Evolutionary conservation across 2,113 vertebrate species (phyloP).

Genomic region (Hippopotamus amphibius): DNA sequence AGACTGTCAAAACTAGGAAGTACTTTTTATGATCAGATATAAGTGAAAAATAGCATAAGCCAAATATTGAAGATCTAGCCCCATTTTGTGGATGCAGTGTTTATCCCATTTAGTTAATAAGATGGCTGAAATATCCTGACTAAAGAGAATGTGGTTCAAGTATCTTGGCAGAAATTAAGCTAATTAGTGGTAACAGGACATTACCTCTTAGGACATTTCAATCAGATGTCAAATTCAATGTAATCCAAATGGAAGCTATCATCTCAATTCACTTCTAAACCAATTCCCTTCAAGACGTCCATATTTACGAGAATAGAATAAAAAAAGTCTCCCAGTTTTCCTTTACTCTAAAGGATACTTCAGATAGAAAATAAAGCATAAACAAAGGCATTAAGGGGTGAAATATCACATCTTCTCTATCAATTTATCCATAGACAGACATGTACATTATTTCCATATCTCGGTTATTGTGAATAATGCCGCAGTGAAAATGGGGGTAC

Average conservation of each 20-base stretch:
- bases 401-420: not conserved
- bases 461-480: not conserved
- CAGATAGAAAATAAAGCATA: conserved; percentile 6
- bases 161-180: not conserved
- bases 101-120: not conserved
- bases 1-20: not conserved
- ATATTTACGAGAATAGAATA: not conserved
- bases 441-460: not conserved
- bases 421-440: not conserved
- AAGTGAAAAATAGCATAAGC: not conserved
- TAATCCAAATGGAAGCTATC: not conserved
- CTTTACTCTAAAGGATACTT: not conserved
- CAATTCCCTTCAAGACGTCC: not conserved
- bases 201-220: not conserved
- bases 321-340: not conserved
- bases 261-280: conserved; percentile 10
- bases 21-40: not conserved
- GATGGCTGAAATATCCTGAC: not conserved
- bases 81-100: not conserved
- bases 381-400: not conserved
- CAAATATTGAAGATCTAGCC: not conserved
- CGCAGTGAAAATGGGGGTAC: not conserved
- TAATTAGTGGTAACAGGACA: not conserved
- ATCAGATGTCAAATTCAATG: not conserved
- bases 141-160: not conserved